Base-by-base conservation (phyloP, 2,113 vertebrate species). In the Romanogobio albipinnatus region DNA sequence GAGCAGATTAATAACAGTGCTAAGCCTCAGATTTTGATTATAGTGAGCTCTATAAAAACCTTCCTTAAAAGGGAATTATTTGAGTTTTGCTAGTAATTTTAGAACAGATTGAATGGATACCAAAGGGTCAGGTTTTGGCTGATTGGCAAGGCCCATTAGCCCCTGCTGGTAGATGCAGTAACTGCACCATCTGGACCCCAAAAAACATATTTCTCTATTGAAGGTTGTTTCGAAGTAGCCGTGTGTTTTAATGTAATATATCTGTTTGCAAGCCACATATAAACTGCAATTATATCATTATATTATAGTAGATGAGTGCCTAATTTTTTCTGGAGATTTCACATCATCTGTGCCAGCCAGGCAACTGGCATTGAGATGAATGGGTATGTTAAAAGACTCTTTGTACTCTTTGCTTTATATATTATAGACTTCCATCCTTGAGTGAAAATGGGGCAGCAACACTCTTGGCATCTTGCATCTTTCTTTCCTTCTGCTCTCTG, bases 11-110 rank as follows among this genome's bases (percentile, higher is more conserved):
- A 64, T 84, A 29, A 78, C 33, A 53, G 14, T 3, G 17, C 64
- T 71, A 71, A 71, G 2, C 36, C 47, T 9, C 29, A 66, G 58
- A 56, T 22, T 36, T 36, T 64, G 61, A 68, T 68, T 70, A 76
- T 70, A 68, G 24, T 43, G 36, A 43, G n/a, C 56, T 36, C 51
- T 49, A 39, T 87, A 11, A 22, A 81, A 71, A 56, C 17, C 26
- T 75, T 43, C 15, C 49, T 33, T 61, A 33, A 81, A 61, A 71
- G 49, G 29, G 66, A 85, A 49, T 79, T 17, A 80, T 71, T 80
- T 80, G 49, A 43, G 74, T 43, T 79, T 71, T 61, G 19, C 43
- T 29, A 45, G 39, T 80, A 1, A 80, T 29, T 76, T 76, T 7
- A 76, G 19, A 78, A 78, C 56, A 78, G 33, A 78, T 43, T 78